Percentiles rank a stretch among this genome's conserved stretches.
Evolutionary conservation across 2,113 vertebrate species (phyloP).

Genomic region (Mohoua ochrocephala): DNA sequence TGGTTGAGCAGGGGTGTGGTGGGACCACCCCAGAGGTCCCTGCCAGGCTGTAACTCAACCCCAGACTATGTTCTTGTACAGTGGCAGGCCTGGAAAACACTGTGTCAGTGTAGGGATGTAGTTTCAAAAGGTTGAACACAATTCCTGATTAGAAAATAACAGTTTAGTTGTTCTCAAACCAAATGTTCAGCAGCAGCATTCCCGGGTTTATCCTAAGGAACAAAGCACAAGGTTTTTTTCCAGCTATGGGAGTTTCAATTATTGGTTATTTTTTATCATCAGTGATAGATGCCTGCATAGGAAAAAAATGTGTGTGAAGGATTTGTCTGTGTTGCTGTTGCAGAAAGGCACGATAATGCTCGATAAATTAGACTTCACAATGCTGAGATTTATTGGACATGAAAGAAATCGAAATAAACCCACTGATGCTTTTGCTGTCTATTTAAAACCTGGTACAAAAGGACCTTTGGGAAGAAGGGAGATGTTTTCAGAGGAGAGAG

Average conservation of each 20-base stretch:
- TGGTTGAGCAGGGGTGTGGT: neutral
- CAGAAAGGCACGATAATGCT: conserved; percentile 1
- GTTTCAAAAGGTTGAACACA: neutral
- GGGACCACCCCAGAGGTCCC: neutral
- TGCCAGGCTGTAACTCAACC: neutral
- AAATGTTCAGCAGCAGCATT: neutral
- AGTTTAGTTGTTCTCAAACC: neutral
- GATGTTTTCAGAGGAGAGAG: neutral
- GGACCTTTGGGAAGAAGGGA: neutral
- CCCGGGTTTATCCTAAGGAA: neutral
- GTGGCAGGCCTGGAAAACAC: neutral
- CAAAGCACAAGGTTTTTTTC: neutral
- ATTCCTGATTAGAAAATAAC: neutral
- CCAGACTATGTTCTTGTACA: accelerated
- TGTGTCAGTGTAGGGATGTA: accelerated
- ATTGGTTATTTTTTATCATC: conserved; percentile 11
- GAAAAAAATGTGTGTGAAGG: conserved; percentile 1
- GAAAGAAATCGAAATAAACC: conserved; percentile 12
- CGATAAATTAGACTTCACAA: conserved; percentile 28
- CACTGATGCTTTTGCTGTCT: neutral
- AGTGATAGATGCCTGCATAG: neutral
- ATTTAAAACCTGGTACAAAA: neutral
- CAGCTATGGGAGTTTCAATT: conserved; percentile 1
- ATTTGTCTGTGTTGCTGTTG: neutral
- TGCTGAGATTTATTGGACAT: neutral